Conservation (phyloP, 1,140 invertebrate species). For the Orchesella cincta region DNA sequence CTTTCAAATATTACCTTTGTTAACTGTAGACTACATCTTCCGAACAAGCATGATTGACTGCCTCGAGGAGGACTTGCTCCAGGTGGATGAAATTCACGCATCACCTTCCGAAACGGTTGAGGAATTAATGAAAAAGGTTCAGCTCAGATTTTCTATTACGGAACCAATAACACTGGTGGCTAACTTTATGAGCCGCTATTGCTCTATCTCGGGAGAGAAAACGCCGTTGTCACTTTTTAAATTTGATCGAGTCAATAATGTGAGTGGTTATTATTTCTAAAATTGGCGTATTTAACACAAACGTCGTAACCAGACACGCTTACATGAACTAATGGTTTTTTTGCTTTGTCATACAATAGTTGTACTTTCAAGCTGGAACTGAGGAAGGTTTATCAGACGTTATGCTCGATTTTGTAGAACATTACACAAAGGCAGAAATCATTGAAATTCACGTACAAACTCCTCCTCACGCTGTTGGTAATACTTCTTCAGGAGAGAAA, state of each 20-base stretch:
- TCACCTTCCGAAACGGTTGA: neutral
- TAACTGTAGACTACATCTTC: constrained; percentile 31
- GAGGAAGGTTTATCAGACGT: neutral
- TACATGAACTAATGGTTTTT: no score
- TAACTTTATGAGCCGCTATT: no score
- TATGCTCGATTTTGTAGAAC: neutral
- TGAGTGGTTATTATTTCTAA: no score
- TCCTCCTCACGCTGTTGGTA: no score
- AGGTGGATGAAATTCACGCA: constrained; percentile 15
- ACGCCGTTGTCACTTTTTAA: no score
- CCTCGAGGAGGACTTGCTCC: neutral
- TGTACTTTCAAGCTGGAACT: neutral
- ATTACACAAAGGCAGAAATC: neutral
- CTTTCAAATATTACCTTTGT: constrained; percentile 6
- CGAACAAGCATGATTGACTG: neutral
- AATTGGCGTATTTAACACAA: no score
- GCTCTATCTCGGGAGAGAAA: no score
- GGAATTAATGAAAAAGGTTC: constrained; percentile 4
- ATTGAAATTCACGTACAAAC: neutral
- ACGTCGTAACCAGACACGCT: no score
- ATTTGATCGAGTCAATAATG: no score
- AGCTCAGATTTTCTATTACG: neutral
- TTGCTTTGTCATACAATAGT: neutral
- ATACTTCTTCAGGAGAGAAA: no score
- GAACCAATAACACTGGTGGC: neutral